Conservation (phyloP, 1,140 invertebrate species). For the Drosophila lacertosa region DNA sequence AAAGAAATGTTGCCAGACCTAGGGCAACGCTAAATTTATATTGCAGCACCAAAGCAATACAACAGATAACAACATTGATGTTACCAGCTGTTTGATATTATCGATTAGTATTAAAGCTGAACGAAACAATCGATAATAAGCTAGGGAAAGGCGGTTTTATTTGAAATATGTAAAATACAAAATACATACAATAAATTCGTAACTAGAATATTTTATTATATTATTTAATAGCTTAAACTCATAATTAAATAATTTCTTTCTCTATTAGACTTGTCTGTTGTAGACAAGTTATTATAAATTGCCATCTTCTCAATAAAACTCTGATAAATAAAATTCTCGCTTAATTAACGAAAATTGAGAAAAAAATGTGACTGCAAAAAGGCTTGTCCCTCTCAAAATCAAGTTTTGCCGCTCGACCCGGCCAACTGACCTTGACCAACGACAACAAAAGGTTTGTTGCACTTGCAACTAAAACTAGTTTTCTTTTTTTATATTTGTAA, state of each 20-base stretch:
- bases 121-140: background rate
- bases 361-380: background rate
- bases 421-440: slow-evolving; percentile 42
- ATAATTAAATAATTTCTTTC: too few relatives aligned
- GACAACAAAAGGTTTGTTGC: slow-evolving; percentile 35
- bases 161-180: slow-evolving; percentile 1
- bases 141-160: background rate
- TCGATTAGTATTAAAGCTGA: background rate
- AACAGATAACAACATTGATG: background rate
- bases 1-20: slow-evolving; percentile 7
- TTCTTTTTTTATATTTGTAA: slow-evolving; percentile 14
- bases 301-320: too few relatives aligned
- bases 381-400: slow-evolving; percentile 9
- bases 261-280: too few relatives aligned
- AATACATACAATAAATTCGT: too few relatives aligned
- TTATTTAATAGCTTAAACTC: too few relatives aligned
- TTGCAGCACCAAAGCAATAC: background rate
- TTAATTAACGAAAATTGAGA: slow-evolving; percentile 14
- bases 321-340: background rate
- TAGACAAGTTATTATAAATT: too few relatives aligned
- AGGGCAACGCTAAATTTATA: background rate
- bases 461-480: slow-evolving; percentile 30
- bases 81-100: background rate
- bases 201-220: too few relatives aligned
- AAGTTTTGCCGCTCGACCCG: slow-evolving; percentile 17